Evolutionary conservation across 2,113 vertebrate species (phyloP).

Genomic region (Pungitius pungitius): DNA sequence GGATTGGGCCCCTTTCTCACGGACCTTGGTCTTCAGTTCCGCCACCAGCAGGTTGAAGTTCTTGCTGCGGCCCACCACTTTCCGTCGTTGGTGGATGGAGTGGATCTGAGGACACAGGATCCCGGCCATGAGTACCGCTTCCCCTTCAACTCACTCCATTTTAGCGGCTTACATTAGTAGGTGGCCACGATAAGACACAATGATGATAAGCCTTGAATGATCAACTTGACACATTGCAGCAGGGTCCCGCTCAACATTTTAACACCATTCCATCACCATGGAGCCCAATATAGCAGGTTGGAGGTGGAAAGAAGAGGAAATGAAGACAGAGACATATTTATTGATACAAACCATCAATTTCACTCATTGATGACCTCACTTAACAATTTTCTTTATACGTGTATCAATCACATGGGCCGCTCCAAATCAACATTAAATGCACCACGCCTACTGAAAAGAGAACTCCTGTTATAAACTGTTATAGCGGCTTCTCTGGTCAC

Average conservation of each 20-base stretch:
- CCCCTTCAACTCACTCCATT: background rate
- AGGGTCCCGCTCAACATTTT: background rate
- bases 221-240: background rate
- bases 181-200: background rate
- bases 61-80: slow-evolving; percentile 89
- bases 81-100: slow-evolving; percentile 91
- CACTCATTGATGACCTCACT: no score
- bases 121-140: background rate
- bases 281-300: background rate
- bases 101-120: slow-evolving; percentile 82
- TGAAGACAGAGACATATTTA: background rate
- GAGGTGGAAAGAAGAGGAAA: background rate
- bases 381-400: background rate
- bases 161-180: background rate
- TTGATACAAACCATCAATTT: background rate
- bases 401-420: background rate
- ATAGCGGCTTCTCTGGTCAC: background rate
- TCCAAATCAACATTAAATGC: background rate
- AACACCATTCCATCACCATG: background rate
- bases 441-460: background rate
- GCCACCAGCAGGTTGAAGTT: slow-evolving; percentile 93
- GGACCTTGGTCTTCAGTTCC: slow-evolving; percentile 88
- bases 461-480: no score
- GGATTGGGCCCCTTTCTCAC: slow-evolving; percentile 82
- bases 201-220: background rate